Evolutionary conservation across 2,797 vertebrate genomes (phyloP).

Genomic region (Oreochromis grahami): DNA sequence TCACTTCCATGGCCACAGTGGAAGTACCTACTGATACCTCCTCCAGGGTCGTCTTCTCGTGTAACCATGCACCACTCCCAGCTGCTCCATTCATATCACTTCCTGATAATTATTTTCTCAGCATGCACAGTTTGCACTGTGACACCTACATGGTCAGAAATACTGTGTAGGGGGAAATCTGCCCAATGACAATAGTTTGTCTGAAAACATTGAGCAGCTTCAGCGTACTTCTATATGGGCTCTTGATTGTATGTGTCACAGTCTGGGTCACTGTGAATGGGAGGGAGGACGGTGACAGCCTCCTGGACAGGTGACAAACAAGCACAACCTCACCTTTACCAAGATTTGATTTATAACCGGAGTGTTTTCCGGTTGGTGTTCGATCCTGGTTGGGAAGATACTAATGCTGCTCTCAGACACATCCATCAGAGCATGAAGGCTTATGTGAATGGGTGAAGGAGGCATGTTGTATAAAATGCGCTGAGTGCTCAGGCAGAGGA

Average conservation of each 20-base stretch:
- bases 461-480: too few relatives aligned
- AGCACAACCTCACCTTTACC: not conserved
- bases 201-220: not conserved
- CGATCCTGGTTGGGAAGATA: not conserved
- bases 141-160: not conserved
- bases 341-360: not conserved
- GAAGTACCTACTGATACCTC: not conserved
- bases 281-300: not conserved
- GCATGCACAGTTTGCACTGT: not conserved
- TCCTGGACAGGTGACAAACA: not conserved
- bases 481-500: not conserved
- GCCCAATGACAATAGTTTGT: not conserved
- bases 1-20: not conserved
- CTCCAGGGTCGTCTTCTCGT: not conserved
- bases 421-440: not conserved
- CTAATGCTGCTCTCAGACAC: not conserved
- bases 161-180: not conserved
- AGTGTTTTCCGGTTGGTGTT: not conserved
- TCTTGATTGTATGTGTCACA: not conserved
- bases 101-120: not conserved
- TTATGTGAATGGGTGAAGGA: not conserved
- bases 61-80: not conserved
- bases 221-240: not conserved
- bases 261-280: not conserved
- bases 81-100: not conserved